Evolutionary conservation across 2,113 vertebrate genomes (phyloP).

Genomic region (Otis tarda): DNA sequence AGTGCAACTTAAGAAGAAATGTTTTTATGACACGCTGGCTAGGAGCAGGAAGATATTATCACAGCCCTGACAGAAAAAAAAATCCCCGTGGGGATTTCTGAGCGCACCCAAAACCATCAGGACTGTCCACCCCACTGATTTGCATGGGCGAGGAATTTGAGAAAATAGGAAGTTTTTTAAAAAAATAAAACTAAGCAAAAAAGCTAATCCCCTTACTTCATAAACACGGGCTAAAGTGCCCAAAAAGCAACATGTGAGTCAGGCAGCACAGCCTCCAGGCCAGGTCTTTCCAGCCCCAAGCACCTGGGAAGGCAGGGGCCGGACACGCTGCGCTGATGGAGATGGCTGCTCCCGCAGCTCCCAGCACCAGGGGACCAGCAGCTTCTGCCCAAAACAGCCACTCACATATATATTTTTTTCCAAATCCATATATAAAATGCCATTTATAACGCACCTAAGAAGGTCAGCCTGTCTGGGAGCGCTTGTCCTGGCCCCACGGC

Average conservation of each 20-base stretch:
- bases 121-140: neutral
- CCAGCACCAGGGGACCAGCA: neutral
- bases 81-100: neutral
- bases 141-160: neutral
- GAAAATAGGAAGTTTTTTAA: neutral
- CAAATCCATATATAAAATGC: neutral
- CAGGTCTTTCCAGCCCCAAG: neutral
- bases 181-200: neutral
- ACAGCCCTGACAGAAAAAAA: neutral
- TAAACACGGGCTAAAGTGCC: neutral
- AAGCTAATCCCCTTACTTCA: neutral
- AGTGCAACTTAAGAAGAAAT: neutral
- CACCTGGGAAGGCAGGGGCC: neutral
- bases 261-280: accelerated
- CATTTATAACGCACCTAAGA: neutral
- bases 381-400: neutral
- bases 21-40: neutral
- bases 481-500: neutral
- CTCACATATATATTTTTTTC: neutral
- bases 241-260: neutral
- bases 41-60: neutral
- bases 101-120: neutral
- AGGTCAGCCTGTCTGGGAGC: neutral
- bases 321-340: neutral
- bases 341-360: neutral